Conservation (phyloP, 2,113 vertebrate species). For the Mobula birostris region DNA sequence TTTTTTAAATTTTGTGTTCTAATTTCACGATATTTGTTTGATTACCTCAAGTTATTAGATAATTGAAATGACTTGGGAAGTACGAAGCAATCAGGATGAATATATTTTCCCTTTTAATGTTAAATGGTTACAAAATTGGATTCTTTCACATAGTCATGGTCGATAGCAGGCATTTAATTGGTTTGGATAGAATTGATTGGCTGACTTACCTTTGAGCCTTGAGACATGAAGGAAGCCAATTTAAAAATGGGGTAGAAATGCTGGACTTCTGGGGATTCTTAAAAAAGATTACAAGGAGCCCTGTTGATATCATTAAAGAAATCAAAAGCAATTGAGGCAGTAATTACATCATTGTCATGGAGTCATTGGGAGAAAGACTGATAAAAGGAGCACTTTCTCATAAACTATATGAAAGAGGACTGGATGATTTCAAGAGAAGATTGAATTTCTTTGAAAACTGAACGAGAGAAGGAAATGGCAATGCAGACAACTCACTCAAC, state of each 20-base stretch:
- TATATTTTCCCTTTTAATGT: not conserved
- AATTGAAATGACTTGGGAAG: not conserved
- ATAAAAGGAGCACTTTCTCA: not conserved
- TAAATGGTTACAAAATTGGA: not conserved
- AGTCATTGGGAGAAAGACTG: not conserved
- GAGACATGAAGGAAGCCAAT: constrained; percentile 32
- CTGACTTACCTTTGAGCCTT: not conserved
- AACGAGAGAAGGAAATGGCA: not conserved
- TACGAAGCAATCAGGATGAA: not conserved
- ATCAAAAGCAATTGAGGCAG: constrained; percentile 22
- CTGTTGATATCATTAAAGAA: constrained; percentile 8
- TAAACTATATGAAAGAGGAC: not conserved
- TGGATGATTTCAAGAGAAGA: not conserved
- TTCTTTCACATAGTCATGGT: constrained; percentile 20
- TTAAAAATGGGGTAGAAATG: not conserved
- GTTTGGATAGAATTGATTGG: constrained; percentile 6
- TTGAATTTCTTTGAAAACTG: constrained; percentile 27
- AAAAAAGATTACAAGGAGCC: not conserved
- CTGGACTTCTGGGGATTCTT: not conserved
- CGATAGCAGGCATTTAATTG: constrained; percentile 25
- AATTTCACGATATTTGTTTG: not conserved
- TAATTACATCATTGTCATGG: constrained; percentile 25
- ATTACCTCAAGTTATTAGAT: not conserved
- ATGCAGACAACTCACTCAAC: not conserved
- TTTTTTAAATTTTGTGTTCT: not conserved